Percentiles rank a stretch among this genome's conserved stretches.
Evolutionary conservation across 1,140 invertebrate genomes (phyloP).

Genomic region (Saccostrea echinata): DNA sequence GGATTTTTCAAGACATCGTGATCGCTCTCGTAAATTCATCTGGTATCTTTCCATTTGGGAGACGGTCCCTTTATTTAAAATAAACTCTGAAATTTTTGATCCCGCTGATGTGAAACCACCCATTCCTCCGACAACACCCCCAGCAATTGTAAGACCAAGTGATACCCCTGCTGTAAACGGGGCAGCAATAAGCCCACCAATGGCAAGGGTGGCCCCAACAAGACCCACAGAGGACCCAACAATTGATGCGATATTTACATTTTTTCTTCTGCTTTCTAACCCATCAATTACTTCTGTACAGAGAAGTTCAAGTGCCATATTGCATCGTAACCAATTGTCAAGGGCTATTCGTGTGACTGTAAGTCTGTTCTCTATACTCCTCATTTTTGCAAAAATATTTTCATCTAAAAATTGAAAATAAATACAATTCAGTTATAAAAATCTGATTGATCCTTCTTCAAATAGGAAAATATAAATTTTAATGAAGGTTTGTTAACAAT

Average conservation of each 20-base stretch:
- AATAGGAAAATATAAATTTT: background rate
- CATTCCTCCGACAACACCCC: background rate
- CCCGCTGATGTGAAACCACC: background rate
- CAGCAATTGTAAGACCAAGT: background rate
- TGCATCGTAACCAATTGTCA: background rate
- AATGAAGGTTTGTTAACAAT: background rate
- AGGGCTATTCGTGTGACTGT: background rate
- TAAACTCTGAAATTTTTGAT: background rate
- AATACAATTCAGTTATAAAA: background rate
- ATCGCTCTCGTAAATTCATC: background rate
- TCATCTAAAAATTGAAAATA: background rate
- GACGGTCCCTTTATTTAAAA: background rate
- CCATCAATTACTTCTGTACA: background rate
- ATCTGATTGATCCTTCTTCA: background rate
- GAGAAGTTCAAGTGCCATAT: background rate
- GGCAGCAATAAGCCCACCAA: background rate
- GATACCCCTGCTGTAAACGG: background rate
- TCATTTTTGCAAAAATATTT: background rate
- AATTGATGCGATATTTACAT: conserved; percentile 27
- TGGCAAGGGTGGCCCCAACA: background rate
- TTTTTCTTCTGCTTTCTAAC: background rate
- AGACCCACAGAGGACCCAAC: background rate
- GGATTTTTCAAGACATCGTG: background rate
- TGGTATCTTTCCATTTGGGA: background rate
- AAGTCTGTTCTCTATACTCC: background rate